A percentile compares a stretch with the other conserved stretches of the same genome.
Conservation (phyloP, 2,113 vertebrate species). For the Jaculus jaculus region DNA sequence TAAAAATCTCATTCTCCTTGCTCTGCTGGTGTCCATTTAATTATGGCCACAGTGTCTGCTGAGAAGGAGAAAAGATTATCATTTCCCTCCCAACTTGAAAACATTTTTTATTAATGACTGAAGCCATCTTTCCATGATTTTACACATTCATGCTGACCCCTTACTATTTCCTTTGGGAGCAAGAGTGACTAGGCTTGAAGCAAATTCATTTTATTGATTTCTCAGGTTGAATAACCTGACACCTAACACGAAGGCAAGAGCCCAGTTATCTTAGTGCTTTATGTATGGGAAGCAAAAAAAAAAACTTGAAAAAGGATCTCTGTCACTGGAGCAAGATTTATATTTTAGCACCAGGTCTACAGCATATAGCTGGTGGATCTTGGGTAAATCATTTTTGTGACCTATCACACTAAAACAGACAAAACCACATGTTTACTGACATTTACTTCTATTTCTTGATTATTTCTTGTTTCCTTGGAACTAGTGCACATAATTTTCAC, state of each 20-base stretch:
- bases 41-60: background rate
- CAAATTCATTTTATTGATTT: slow-evolving; percentile 69
- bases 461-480: slow-evolving; percentile 47
- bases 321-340: slow-evolving; percentile 32
- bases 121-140: slow-evolving; percentile 35
- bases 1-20: slow-evolving; percentile 9
- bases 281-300: slow-evolving; percentile 32
- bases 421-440: slow-evolving; percentile 37
- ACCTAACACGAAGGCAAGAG: background rate
- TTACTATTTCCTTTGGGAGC: slow-evolving; percentile 43
- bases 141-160: slow-evolving; percentile 24
- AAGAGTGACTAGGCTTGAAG: slow-evolving; percentile 3
- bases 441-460: background rate
- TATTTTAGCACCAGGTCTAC: background rate
- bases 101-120: slow-evolving; percentile 41
- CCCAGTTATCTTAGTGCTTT: slow-evolving; percentile 47
- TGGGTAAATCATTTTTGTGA: slow-evolving; percentile 66
- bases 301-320: slow-evolving; percentile 41
- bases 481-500: slow-evolving; percentile 3
- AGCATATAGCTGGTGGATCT: slow-evolving; percentile 19
- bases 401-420: slow-evolving; percentile 31
- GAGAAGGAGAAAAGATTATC: background rate
- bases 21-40: slow-evolving; percentile 11
- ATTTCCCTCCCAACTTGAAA: background rate
- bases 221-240: slow-evolving; percentile 53